A percentile compares a stretch with the other conserved stretches of the same genome.
phyloP scores from a whole-genome alignment of 2,113 vertebrate genomes.

The Tiliqua scincoides region DNA sequence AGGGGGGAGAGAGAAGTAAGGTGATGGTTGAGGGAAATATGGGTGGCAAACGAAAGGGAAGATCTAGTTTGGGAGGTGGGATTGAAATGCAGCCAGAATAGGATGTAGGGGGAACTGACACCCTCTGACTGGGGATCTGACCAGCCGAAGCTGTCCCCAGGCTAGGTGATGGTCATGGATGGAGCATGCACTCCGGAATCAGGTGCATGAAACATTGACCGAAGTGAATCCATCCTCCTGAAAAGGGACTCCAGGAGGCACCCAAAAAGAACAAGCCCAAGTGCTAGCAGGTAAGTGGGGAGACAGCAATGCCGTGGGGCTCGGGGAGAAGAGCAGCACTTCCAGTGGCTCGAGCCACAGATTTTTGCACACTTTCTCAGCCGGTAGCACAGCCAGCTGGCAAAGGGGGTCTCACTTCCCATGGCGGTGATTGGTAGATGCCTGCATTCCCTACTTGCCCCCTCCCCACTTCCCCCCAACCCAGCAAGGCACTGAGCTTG shows the following conservation, averaged over 20 bases:
- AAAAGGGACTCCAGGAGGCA: neutral
- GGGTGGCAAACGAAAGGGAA: slow-evolving; percentile 54
- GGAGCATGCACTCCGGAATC: neutral
- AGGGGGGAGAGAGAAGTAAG: slow-evolving; percentile 50
- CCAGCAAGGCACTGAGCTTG: neutral
- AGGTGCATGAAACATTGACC: neutral
- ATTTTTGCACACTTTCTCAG: neutral
- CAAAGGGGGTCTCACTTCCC: neutral
- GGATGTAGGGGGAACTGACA: neutral
- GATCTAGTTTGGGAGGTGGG: fast-evolving
- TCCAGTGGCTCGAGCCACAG: neutral
- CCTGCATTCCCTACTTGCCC: neutral
- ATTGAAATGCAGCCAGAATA: neutral
- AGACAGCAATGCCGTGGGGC: neutral
- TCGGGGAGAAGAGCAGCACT: fast-evolving
- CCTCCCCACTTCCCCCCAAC: neutral
- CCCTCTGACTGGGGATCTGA: neutral
- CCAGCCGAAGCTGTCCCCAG: neutral
- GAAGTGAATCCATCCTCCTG: slow-evolving; percentile 29
- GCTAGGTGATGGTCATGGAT: neutral
- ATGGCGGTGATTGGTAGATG: neutral
- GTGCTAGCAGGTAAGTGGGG: slow-evolving; percentile 68
- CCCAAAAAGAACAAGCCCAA: neutral
- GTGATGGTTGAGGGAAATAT: slow-evolving; percentile 61
- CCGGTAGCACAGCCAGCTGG: neutral